Conservation (phyloP, 1,140 invertebrate genomes). For the Hylaeus anthracinus region DNA sequence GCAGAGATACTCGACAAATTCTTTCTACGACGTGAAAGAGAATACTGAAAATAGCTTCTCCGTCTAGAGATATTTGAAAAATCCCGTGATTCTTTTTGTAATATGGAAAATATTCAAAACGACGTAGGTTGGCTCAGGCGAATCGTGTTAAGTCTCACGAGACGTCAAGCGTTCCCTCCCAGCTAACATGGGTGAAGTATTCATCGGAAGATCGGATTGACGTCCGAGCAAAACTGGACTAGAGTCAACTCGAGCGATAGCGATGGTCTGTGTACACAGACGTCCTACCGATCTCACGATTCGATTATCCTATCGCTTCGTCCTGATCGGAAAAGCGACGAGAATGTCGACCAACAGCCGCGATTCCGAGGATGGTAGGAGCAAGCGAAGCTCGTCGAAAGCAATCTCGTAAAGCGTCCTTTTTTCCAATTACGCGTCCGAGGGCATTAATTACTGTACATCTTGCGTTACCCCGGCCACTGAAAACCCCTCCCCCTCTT, state of each 20-base stretch:
- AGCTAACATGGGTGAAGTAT: neutral
- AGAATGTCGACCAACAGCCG: neutral
- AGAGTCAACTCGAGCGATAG: neutral
- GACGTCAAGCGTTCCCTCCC: neutral
- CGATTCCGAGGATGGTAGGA: neutral
- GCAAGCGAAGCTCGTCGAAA: neutral
- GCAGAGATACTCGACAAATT: no score
- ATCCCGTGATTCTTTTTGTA: no score
- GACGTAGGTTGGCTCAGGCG: no score
- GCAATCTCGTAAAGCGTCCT: constrained; percentile 11
- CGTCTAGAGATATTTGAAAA: no score
- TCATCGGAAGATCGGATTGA: neutral
- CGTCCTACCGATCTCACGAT: neutral
- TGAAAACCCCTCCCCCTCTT: neutral
- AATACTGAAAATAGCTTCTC: no score
- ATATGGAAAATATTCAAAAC: no score
- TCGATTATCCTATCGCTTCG: neutral
- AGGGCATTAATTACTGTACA: constrained; percentile 23
- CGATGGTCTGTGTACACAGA: neutral
- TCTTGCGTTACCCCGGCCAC: neutral
- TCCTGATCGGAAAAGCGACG: constrained; percentile 8
- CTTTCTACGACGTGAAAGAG: no score
- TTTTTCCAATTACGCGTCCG: constrained; percentile 15
- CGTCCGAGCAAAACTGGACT: neutral
- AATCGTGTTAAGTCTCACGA: neutral